Evolutionary conservation across 2,888 invertebrate species (phyloP).

Genomic region (Neria commutata): DNA sequence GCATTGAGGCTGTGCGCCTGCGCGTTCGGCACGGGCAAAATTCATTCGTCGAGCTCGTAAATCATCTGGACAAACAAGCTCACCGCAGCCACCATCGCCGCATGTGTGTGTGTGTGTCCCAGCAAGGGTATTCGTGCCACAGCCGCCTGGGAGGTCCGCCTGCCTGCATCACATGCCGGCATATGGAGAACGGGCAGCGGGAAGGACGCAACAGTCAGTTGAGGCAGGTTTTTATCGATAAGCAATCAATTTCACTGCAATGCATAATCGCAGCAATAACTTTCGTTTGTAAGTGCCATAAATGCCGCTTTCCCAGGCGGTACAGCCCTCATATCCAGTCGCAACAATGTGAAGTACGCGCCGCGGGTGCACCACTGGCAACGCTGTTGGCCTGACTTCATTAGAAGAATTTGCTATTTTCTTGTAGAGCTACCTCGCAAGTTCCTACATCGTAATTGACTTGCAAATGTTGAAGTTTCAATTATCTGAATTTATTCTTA

Average conservation of each 20-base stretch:
- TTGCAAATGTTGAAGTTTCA: background rate
- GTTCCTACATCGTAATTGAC: background rate
- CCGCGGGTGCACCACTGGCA: background rate
- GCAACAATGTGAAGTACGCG: background rate
- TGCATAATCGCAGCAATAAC: background rate
- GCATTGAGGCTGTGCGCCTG: slow-evolving; percentile 21
- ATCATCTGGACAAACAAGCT: slow-evolving; percentile 49
- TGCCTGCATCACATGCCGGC: no score
- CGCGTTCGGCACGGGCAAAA: slow-evolving; percentile 57
- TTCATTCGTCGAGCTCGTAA: slow-evolving; percentile 54
- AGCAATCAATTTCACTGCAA: slow-evolving; percentile 1
- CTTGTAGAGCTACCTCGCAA: no score
- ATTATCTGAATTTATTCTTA: background rate
- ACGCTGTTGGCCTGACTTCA: background rate
- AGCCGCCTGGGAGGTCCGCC: background rate
- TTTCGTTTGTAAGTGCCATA: background rate
- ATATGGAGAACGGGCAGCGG: background rate
- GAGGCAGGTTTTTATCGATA: background rate
- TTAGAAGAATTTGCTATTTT: no score
- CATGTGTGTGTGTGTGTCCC: no score
- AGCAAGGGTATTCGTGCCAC: background rate
- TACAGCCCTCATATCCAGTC: background rate
- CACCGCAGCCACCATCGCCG: no score
- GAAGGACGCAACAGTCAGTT: background rate
- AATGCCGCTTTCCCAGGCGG: background rate